Percentiles rank a stretch among this genome's conserved stretches.
Conservation (phyloP, 2,797 vertebrate species). For the Parambassis ranga region DNA sequence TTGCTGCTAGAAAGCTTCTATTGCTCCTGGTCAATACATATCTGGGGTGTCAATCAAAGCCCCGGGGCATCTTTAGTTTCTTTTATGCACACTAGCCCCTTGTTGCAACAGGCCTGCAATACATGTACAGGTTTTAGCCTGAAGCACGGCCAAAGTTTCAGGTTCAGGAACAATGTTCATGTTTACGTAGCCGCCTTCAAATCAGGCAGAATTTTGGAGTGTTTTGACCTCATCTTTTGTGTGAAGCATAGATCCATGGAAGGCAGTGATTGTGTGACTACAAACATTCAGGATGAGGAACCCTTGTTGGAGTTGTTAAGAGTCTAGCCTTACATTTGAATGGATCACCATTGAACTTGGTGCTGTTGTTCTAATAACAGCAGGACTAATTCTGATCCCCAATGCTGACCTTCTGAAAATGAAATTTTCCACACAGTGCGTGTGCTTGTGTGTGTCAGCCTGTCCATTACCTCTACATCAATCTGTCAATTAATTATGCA, state of each 20-base stretch:
- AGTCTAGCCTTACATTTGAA: no score
- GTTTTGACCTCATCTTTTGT: neutral
- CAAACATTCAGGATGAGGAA: no score
- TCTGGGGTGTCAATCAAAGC: slow-evolving; percentile 25
- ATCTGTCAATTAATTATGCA: neutral
- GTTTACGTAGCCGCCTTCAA: neutral
- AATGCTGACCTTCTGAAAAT: no score
- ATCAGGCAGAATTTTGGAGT: neutral
- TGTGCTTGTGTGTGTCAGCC: neutral
- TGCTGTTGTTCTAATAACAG: no score
- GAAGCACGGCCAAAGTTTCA: neutral
- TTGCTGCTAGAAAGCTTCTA: slow-evolving; percentile 15
- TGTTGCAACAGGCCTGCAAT: slow-evolving; percentile 22
- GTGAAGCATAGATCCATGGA: no score
- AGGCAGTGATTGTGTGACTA: no score
- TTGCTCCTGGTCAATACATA: slow-evolving; percentile 45
- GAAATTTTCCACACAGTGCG: no score
- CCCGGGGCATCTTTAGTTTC: slow-evolving; percentile 20
- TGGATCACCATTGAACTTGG: neutral
- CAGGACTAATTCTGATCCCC: neutral
- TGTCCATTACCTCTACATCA: no score
- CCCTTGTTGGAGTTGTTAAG: no score
- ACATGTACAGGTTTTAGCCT: neutral
- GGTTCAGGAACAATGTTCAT: neutral
- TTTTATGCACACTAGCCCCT: slow-evolving; percentile 10